Conservation (phyloP, 2,113 vertebrate genomes). For the Mobula birostris region DNA sequence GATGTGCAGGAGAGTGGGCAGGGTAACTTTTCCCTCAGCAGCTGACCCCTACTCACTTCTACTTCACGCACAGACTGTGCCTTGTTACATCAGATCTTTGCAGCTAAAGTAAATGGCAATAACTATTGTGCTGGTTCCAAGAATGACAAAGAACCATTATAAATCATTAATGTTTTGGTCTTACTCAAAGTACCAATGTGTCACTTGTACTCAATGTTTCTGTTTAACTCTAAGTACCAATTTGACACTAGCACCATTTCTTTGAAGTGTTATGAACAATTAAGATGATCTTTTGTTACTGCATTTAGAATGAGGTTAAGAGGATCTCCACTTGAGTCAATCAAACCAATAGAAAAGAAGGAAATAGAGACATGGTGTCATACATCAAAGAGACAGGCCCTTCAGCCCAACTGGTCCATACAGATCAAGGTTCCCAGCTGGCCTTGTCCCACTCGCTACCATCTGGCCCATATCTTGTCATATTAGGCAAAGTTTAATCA, state of each 20-base stretch:
- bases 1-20: background rate
- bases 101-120: conserved; percentile 3
- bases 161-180: background rate
- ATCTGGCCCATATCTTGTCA: too few relatives aligned
- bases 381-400: too few relatives aligned
- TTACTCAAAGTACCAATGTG: conserved; percentile 30
- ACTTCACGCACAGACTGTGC: background rate
- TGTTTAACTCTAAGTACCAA: conserved; percentile 1
- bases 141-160: conserved; percentile 20
- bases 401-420: too few relatives aligned
- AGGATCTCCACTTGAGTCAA: background rate
- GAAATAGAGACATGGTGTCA: background rate
- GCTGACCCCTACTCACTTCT: background rate
- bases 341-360: background rate
- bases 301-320: background rate
- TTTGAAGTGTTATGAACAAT: background rate
- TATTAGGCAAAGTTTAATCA: too few relatives aligned
- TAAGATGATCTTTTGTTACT: background rate
- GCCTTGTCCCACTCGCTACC: too few relatives aligned
- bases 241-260: background rate
- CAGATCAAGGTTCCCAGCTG: too few relatives aligned
- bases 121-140: background rate
- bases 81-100: background rate
- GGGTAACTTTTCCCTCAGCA: background rate
- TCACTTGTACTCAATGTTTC: conserved; percentile 3